Conservation (phyloP, 2,113 vertebrate species). For the Mesoclemmys tuberculata region DNA sequence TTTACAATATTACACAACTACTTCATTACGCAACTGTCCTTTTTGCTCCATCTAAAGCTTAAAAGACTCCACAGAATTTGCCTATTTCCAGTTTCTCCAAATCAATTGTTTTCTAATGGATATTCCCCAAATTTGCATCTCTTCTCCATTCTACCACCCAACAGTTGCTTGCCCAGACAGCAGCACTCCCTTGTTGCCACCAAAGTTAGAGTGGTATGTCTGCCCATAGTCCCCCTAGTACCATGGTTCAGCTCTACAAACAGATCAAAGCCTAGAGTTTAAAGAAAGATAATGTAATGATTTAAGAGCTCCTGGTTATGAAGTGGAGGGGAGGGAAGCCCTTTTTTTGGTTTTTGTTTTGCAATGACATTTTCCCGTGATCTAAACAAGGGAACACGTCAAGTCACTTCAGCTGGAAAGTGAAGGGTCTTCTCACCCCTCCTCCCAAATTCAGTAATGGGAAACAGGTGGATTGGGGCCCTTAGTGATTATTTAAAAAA, state of each 20-base stretch:
- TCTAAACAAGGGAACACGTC: background rate
- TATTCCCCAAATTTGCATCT: background rate
- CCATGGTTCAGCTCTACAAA: background rate
- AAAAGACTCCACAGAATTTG: background rate
- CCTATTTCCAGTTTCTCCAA: background rate
- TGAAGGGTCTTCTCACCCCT: background rate
- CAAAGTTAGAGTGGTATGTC: background rate
- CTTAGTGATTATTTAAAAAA: no score
- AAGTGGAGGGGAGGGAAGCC: background rate
- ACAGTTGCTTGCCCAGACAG: background rate
- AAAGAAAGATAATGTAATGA: background rate
- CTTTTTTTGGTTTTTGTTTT: background rate
- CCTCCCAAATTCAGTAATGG: background rate
- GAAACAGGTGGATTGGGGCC: background rate
- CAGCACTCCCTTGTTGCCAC: background rate
- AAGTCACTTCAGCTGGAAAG: background rate
- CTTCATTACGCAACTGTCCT: slow-evolving; percentile 68
- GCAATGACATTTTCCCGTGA: background rate
- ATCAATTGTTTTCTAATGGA: slow-evolving; percentile 24
- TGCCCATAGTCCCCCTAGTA: background rate
- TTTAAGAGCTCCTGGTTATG: background rate
- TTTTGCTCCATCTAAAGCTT: slow-evolving; percentile 18
- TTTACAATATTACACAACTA: slow-evolving; percentile 51
- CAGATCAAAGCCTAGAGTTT: background rate
- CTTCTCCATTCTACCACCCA: background rate